A percentile compares a stretch with the other conserved stretches of the same genome.
These are phyloP conservation scores for Strongylocentrotus purpuratus DNA, from an alignment of 35 echinoderm and acorn worm species.

Conservation along the genomic window DNA sequence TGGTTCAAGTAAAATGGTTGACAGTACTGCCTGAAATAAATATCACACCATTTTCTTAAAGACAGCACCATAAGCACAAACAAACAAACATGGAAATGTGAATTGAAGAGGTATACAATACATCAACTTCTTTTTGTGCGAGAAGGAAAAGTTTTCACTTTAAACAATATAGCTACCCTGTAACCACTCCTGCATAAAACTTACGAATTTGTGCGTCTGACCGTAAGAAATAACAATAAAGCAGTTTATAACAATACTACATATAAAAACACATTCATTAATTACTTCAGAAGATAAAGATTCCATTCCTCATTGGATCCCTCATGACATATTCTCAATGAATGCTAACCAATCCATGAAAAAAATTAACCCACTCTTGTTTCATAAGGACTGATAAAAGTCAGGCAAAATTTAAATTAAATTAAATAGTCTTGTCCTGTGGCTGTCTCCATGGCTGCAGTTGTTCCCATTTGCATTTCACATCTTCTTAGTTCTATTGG, in stretches of 20 bases:
- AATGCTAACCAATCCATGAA: neutral
- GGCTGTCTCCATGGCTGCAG: neutral
- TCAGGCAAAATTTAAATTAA: neutral
- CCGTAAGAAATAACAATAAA: neutral
- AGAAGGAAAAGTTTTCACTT: neutral
- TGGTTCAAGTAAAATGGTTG: neutral
- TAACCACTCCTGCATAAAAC: neutral
- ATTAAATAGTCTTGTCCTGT: neutral
- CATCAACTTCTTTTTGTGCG: neutral
- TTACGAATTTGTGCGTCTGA: slow-evolving; percentile 1
- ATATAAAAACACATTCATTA: neutral
- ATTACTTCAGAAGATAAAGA: neutral
- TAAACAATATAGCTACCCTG: slow-evolving; percentile 11
- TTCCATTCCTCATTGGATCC: neutral
- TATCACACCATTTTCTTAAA: neutral
- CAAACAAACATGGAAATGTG: neutral
- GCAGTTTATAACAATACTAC: neutral
- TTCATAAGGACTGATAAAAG: neutral
- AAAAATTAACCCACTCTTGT: neutral
- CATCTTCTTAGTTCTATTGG: neutral
- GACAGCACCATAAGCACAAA: neutral
- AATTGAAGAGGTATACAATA: neutral
- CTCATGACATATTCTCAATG: neutral
- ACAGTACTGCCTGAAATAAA: neutral
- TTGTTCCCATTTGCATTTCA: neutral